Percentiles rank a stretch among this genome's conserved stretches.
These are phyloP conservation scores for Otocyon megalotis DNA, from an alignment of 2,113 vertebrate species.

Conservation along the genomic window DNA sequence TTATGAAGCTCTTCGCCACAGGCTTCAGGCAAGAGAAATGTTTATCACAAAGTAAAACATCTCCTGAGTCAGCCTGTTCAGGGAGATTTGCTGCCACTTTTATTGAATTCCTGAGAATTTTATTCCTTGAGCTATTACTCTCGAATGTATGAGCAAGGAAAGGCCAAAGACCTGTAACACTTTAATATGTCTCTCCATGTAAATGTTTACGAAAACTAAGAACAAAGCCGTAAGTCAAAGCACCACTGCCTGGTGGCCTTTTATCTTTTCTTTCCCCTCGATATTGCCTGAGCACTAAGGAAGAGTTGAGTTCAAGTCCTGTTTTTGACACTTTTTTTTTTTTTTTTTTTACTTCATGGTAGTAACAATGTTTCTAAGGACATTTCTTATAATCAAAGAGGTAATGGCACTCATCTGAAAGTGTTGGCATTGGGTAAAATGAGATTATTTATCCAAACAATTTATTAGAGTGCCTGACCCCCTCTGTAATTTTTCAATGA, in stretches of 20 bases:
- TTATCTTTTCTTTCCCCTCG: not conserved
- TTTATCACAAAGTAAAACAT: conserved; percentile 44
- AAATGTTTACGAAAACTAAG: conserved; percentile 57
- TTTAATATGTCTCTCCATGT: conserved; percentile 16
- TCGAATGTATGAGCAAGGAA: conserved; percentile 53
- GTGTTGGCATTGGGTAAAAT: not conserved
- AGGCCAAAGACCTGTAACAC: not conserved
- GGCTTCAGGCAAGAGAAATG: conserved; percentile 15
- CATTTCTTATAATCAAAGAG: not conserved
- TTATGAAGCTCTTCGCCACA: not conserved
- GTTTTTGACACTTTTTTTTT: not conserved
- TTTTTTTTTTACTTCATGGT: not conserved
- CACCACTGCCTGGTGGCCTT: not conserved
- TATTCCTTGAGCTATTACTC: conserved; percentile 58
- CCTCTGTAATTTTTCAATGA: not conserved
- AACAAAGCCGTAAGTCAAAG: not conserved
- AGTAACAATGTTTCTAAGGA: not conserved
- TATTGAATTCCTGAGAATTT: conserved; percentile 69
- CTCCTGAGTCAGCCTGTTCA: conserved; percentile 51
- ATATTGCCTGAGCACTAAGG: not conserved
- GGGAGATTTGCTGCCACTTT: conserved; percentile 57
- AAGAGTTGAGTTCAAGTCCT: not conserved
- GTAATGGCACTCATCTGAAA: too few species aligned
- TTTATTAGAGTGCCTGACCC: not conserved
- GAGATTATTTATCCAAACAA: not conserved